Evolutionary conservation across 2,113 vertebrate species (phyloP).

Genomic region (Crocuta crocuta): DNA sequence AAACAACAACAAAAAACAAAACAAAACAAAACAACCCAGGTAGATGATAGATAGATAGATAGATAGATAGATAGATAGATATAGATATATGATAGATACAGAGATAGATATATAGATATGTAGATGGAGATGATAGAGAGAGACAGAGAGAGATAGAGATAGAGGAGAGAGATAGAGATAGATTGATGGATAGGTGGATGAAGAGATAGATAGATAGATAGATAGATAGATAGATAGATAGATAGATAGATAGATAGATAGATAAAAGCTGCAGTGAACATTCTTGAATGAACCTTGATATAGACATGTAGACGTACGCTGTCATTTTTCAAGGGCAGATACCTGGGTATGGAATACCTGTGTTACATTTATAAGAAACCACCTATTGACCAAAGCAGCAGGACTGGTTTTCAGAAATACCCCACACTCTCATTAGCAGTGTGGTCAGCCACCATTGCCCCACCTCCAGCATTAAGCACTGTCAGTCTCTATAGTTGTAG

Average conservation of each 20-base stretch:
- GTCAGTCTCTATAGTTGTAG: background rate
- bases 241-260: background rate
- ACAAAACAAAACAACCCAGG: too few relatives aligned
- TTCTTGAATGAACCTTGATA: background rate
- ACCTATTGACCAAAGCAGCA: background rate
- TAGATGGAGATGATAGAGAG: too few relatives aligned
- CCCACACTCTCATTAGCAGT: too few relatives aligned
- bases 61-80: too few relatives aligned
- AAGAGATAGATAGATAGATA: too few relatives aligned
- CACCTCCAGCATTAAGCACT: background rate
- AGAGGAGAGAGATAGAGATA: too few relatives aligned
- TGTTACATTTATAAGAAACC: background rate
- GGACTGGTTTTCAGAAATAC: background rate
- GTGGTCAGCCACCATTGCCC: accelerated
- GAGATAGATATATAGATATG: too few relatives aligned
- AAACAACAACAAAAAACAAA: too few relatives aligned
- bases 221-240: background rate
- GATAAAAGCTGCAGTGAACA: background rate
- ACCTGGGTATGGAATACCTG: background rate
- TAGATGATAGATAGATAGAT: too few relatives aligned
- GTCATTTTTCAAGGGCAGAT: background rate
- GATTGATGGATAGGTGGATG: too few relatives aligned
- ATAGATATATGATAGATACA: too few relatives aligned
- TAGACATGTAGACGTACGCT: background rate
- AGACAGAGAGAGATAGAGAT: too few relatives aligned